Percentiles rank a stretch among this genome's conserved stretches.
These are phyloP conservation scores for Drosophila mettleri DNA, from an alignment of 2,888 invertebrate genomes.

Conservation along the genomic window DNA sequence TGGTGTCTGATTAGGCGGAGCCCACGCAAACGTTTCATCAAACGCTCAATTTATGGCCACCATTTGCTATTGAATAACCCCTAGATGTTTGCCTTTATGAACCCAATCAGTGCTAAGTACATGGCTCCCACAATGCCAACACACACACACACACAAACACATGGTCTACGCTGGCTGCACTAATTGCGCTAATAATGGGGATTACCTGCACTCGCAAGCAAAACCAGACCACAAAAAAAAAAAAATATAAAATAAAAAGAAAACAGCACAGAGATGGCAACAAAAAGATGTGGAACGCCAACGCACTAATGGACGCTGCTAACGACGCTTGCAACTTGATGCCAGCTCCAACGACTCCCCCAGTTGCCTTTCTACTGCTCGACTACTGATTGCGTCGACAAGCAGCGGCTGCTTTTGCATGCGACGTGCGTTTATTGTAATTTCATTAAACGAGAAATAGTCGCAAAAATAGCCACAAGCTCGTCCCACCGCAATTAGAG, in stretches of 20 bases:
- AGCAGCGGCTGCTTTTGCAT: slow-evolving; percentile 46
- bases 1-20: slow-evolving; percentile 49
- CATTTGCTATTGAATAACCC: slow-evolving; percentile 44
- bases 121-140: slow-evolving; percentile 62
- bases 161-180: slow-evolving; percentile 45
- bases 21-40: slow-evolving; percentile 64
- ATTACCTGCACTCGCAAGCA: slow-evolving; percentile 59
- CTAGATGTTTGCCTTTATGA: slow-evolving; percentile 37
- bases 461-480: slow-evolving; percentile 56
- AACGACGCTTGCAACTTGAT: slow-evolving; percentile 50
- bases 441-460: slow-evolving; percentile 79
- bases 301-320: slow-evolving; percentile 74
- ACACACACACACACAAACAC: slow-evolving; percentile 51
- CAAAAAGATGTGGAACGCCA: slow-evolving; percentile 56
- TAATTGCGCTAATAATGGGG: slow-evolving; percentile 79
- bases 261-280: slow-evolving; percentile 21
- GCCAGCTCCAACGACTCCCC: background rate
- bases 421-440: slow-evolving; percentile 76
- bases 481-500: slow-evolving; percentile 69
- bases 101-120: slow-evolving; percentile 76
- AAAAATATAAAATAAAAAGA: background rate
- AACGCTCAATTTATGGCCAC: slow-evolving; percentile 43
- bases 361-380: background rate
- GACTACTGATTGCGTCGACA: slow-evolving; percentile 54
- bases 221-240: slow-evolving; percentile 13